Evolutionary conservation across 2,888 invertebrate species (phyloP), one percentile per base, ranked within the genome.

Genomic region (Petrolisthes cinctipes): DNA sequence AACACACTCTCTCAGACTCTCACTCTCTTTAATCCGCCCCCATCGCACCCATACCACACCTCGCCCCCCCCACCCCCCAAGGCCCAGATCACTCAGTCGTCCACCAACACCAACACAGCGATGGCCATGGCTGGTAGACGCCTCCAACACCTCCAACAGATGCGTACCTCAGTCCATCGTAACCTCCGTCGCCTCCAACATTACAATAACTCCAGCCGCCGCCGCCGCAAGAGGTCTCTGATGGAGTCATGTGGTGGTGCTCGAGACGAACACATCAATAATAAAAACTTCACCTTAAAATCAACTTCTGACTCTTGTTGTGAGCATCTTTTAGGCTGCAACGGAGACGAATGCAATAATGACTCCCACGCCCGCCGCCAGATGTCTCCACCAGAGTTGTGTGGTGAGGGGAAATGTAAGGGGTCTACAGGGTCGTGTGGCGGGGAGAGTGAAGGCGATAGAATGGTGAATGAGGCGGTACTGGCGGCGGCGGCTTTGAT

Each of bases 391-490:
- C 37, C 37, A 37, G 37, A 37, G 37, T 37, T 2, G 37, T 37
- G 37, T 37, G 37, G 37, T 37, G 37, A 37, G 37, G 37, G 37
- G 37, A 37, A 37, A 37, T 37, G 37, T 37, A 2, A 37, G 37
- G 37, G 0, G 37, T 37, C 2, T 37, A 1, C 37, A 37, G 37
- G 37, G 37, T 37, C 37, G 37, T 37, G 37, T 37, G 37, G 37
- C 37, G 37, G 37, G 37, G 37, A 37, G 37, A 37, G 37, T 37
- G 37, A 37, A 37, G 37, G 37, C 2, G 37, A 37, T 2, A 37
- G 37, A 66, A 68, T 73, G 7, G 83, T 87, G n/a, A 83, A 87
- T 73, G 87, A 87, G 68, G 87, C 87, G 11, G 78, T 87, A 23
- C 51, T 87, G 78, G 83, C 87, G 53, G 78, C 83, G 5, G 80